Base-by-base conservation (phyloP, 2,797 vertebrate genomes). In the Channa striata region DNA sequence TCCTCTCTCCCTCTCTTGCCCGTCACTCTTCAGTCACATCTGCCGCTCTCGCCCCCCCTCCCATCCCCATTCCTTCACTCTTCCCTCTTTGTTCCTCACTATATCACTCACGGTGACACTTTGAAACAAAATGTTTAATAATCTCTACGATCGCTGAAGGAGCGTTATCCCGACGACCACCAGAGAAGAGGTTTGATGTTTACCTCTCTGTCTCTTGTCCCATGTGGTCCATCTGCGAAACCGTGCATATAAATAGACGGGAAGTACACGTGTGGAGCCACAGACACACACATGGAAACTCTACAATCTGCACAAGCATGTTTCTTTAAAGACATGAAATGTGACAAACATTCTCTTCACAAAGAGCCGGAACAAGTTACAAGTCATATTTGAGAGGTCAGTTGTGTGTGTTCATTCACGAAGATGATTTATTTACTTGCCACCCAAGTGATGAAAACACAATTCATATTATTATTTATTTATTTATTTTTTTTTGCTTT, bases 41-140 rank as follows among this genome's bases (percentile, higher is more conserved):
- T 78, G 78, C 68, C 87, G 73, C 81, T 44, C 73, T 53, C 60
- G 8, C 19, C 39, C 43, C 34, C 58, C 21, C 23, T 2, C 76
- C n/a, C 16, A 40, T 46, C 74, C 52, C 74, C 78, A 82, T 85
- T 85, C 84, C 74, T 75, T 83, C 74, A 76, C 80, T 84, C 64
- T 30, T 61, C 74, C 74, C 76, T 66, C 87, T 91, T 85, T 88
- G 76, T 87, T 84, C 75, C 66, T 78, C 61, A 17, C 72, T 56
- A 59, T 83, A 84, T 85, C 82, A 83, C 75, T 87, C 81, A 80
- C 63, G 23, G 58, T 77, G 73, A 80, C 68, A 59, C 74, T 78
- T 86, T 78, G 78, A 82, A 77, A 81, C 74, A 59, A 36, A 16
- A 25, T 71, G 71, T 79, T 85, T 82, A 75, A 84, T 87, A 74